A percentile compares a stretch with the other conserved stretches of the same genome.
Conservation (phyloP, 2,888 invertebrate genomes). For the Drosophila rellima region DNA sequence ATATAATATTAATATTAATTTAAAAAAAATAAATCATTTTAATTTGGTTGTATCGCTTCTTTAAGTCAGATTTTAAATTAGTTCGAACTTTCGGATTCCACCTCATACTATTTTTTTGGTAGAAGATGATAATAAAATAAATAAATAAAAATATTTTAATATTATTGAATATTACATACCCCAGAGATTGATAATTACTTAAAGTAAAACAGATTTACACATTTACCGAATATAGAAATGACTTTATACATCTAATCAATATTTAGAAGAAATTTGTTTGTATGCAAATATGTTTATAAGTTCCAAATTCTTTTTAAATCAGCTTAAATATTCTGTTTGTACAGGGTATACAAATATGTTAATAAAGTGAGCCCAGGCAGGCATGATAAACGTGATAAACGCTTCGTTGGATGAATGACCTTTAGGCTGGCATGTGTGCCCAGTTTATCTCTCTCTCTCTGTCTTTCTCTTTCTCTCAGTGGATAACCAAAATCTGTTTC, state of each 20-base stretch:
- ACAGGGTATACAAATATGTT: conserved; percentile 72
- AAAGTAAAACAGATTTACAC: not conserved
- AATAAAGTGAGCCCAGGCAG: conserved; percentile 57
- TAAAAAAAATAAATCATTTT: too few species aligned
- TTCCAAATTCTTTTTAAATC: too few species aligned
- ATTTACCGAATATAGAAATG: not conserved
- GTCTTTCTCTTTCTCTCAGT: not conserved
- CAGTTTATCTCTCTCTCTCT: not conserved
- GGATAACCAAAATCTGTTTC: conserved; percentile 47
- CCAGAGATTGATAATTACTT: not conserved
- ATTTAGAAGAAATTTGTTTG: not conserved
- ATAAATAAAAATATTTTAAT: too few species aligned
- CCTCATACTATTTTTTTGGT: too few species aligned
- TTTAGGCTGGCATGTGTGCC: conserved; percentile 27
- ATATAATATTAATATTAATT: too few species aligned
- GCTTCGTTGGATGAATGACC: conserved; percentile 75
- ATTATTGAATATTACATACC: too few species aligned
- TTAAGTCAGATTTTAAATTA: not conserved
- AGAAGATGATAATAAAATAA: too few species aligned
- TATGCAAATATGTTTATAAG: conserved; percentile 11
- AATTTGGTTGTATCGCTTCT: too few species aligned
- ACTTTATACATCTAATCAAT: not conserved
- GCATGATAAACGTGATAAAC: conserved; percentile 75
- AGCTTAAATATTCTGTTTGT: not conserved
- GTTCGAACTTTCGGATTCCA: too few species aligned